Conservation (phyloP, 2,797 vertebrate species). For the Periophthalmus magnuspinnatus region DNA sequence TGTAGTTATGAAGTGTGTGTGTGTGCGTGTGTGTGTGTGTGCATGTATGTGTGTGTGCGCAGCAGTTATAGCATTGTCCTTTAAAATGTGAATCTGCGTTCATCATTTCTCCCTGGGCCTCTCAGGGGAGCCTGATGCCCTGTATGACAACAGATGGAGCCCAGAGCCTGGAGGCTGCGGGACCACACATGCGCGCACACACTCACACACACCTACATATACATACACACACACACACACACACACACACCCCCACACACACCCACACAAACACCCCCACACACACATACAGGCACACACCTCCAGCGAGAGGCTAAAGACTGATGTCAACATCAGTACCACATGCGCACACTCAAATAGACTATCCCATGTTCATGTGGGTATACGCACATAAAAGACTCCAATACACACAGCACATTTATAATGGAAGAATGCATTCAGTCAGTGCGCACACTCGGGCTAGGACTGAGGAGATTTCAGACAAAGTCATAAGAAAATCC, state of each 20-base stretch:
- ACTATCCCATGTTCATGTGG: slow-evolving; percentile 9
- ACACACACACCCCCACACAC: slow-evolving; percentile 32
- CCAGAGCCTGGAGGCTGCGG: slow-evolving; percentile 67
- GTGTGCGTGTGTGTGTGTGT: slow-evolving; percentile 6
- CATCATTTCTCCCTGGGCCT: slow-evolving; percentile 44
- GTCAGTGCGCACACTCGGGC: slow-evolving; percentile 9
- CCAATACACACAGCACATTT: slow-evolving; percentile 23
- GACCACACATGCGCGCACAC: slow-evolving; percentile 45
- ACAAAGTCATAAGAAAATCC: slow-evolving; percentile 26
- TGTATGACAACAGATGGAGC: slow-evolving; percentile 74
- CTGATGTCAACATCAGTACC: slow-evolving; percentile 57
- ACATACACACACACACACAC: slow-evolving; percentile 33
- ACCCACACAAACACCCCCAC: slow-evolving; percentile 32
- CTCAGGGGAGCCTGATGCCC: slow-evolving; percentile 61
- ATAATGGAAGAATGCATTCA: slow-evolving; percentile 22
- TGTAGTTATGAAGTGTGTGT: slow-evolving; percentile 10
- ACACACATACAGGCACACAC: slow-evolving; percentile 30
- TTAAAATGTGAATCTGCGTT: slow-evolving; percentile 57
- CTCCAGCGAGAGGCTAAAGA: slow-evolving; percentile 19
- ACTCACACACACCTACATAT: slow-evolving; percentile 31
- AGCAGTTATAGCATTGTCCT: slow-evolving; percentile 38
- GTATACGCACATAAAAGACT: slow-evolving; percentile 17
- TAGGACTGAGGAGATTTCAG: slow-evolving; percentile 28
- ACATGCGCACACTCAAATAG: slow-evolving; percentile 9
- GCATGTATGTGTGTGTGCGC: background rate